Evolutionary conservation across 92 coral and sea anemone species (phyloP).

Genomic region (Nematostella vectensis): DNA sequence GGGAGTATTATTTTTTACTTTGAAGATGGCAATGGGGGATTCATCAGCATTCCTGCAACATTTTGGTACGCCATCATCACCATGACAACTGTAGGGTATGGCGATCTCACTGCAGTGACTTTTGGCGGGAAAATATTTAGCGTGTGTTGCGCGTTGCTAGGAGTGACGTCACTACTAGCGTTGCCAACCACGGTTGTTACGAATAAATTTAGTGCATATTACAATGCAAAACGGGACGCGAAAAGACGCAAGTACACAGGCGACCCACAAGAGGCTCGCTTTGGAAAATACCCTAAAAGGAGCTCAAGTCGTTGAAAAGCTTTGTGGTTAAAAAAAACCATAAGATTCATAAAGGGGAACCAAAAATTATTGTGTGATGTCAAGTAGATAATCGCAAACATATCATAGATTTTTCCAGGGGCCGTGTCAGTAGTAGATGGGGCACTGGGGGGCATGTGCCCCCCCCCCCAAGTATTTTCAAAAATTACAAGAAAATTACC

Average conservation of each 20-base stretch:
- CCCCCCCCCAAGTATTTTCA: too few relatives aligned
- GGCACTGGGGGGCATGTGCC: too few relatives aligned
- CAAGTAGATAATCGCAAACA: too few relatives aligned
- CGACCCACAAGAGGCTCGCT: too few relatives aligned
- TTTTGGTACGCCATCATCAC: conserved; percentile 84
- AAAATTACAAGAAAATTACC: too few relatives aligned
- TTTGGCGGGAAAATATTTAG: conserved; percentile 67
- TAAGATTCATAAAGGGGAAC: too few relatives aligned
- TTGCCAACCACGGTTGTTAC: conserved; percentile 52
- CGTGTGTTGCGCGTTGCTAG: conserved; percentile 43
- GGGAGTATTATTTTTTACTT: conserved; percentile 57
- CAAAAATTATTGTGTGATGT: too few relatives aligned
- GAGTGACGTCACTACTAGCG: conserved; percentile 48
- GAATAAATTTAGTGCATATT: conserved; percentile 41
- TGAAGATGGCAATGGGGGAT: conserved; percentile 39
- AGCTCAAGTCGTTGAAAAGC: too few relatives aligned
- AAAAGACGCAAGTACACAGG: background rate
- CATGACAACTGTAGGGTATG: conserved; percentile 82
- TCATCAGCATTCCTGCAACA: conserved; percentile 66
- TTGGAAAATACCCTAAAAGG: too few relatives aligned
- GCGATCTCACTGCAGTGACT: conserved; percentile 58
- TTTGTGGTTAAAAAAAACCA: too few relatives aligned
- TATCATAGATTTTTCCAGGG: too few relatives aligned
- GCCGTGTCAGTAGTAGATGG: too few relatives aligned
- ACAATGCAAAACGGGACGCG: conserved; percentile 20